Evolutionary conservation across 1,140 invertebrate species (phyloP), one percentile per base, ranked within the genome.

Genomic region (Coelopa frigida): DNA sequence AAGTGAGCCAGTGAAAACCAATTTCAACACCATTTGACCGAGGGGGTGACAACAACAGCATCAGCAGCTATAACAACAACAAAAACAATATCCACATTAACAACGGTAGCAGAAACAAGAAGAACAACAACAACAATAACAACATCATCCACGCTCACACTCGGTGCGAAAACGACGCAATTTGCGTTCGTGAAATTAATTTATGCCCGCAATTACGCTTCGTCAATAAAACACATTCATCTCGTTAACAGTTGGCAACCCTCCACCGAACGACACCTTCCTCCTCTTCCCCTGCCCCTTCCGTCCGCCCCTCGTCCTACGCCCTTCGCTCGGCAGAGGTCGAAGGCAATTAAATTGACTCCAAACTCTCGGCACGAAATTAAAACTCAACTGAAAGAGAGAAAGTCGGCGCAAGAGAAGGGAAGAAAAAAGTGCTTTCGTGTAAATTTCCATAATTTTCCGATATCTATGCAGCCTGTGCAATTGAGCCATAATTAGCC

Each of bases 131-230:
- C 36, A 38, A n/a, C 26, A 20, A 21, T 32, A 29, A 17, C 31
- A 17, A 21, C 20, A 22, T 21, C 36, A 38, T 38, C 36, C 20
- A 38, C 8, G 12, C 15, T n/a, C n/a, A n/a, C n/a, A n/a, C n/a
- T n/a, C n/a, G n/a, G n/a, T 43, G 23, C 33, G 43, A 44, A 64
- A 64, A 61, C 62, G 63, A 60, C 54, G 54, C 59, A 66, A 66
- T 66, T 66, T 66, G 60, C 60, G 60, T 56, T 62, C 58, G 57
- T 66, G 62, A 66, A 66, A 66, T 66, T 66, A 66, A 66, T 66
- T 66, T 66, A 66, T 66, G 62, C 62, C 57, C 61, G 62, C 62
- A 66, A 66, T 66, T 66, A 66, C 62, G 62, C 54, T 36, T 56
- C 58, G 62, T 66, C 62, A 66, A 66, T 66, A 66, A 66, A 66